phyloP scores from a whole-genome alignment of 2,888 invertebrate genomes.

The Mystacides longicornis region DNA sequence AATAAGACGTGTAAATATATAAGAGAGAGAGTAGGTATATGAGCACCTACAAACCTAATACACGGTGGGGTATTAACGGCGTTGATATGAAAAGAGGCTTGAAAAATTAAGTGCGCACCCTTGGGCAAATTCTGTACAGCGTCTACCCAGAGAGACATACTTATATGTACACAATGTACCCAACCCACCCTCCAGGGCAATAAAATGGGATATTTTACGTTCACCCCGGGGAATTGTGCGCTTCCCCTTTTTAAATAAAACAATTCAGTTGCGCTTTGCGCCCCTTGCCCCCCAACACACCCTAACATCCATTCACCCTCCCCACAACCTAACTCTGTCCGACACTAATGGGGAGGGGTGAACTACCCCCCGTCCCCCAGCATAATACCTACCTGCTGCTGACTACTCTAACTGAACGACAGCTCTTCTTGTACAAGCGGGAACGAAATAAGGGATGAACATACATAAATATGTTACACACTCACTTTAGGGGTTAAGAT shows the following conservation, averaged over 20 bases:
- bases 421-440: slow-evolving; percentile 5
- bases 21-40: no score
- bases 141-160: no score
- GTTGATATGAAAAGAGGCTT: slow-evolving; percentile 12
- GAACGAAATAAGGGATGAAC: slow-evolving; percentile 19
- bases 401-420: background rate
- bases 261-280: slow-evolving; percentile 26
- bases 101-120: slow-evolving; percentile 12
- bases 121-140: slow-evolving; percentile 5
- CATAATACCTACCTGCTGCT: background rate
- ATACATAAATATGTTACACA: slow-evolving; percentile 21
- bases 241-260: slow-evolving; percentile 25
- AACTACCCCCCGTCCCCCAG: background rate
- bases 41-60: no score
- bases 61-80: background rate
- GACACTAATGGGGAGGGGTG: slow-evolving; percentile 12
- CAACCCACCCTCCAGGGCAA: slow-evolving; percentile 8
- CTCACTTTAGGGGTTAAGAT: slow-evolving; percentile 9
- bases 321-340: slow-evolving; percentile 7
- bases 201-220: slow-evolving; percentile 26
- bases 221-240: slow-evolving; percentile 17
- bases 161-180: background rate
- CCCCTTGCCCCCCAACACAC: slow-evolving; percentile 11
- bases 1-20: no score
- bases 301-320: slow-evolving; percentile 16